A percentile compares a stretch with the other conserved stretches of the same genome.
Conservation (phyloP, 2,113 vertebrate species). For the Reinhardtius hippoglossoides region DNA sequence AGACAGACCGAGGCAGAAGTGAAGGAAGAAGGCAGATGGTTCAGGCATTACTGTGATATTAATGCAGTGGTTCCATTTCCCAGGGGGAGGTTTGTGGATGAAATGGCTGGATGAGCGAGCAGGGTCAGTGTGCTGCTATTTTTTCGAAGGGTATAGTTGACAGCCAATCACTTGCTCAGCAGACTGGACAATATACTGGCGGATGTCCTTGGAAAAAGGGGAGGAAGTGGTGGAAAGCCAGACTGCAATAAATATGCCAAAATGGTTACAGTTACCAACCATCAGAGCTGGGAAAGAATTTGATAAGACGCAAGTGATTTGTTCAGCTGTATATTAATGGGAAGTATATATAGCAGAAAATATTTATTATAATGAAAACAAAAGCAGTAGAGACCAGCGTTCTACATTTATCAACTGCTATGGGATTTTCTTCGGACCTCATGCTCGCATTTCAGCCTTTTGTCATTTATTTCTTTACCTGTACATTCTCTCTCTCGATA, state of each 20-base stretch:
- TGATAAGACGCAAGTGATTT: not conserved
- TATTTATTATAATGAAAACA: not conserved
- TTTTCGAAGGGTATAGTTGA: slow-evolving; percentile 7
- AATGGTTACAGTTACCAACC: slow-evolving; percentile 1
- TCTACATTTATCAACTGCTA: not conserved
- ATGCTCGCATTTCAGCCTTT: not conserved
- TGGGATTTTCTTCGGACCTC: not conserved
- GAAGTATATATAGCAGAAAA: not conserved
- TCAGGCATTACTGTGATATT: not conserved
- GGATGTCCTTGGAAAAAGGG: not conserved
- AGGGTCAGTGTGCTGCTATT: not conserved
- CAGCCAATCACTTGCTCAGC: slow-evolving; percentile 46
- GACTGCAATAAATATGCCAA: slow-evolving; percentile 13
- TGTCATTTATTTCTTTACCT: no score
- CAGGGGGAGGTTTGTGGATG: slow-evolving; percentile 19
- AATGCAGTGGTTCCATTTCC: slow-evolving; percentile 29
- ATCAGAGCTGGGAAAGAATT: not conserved
- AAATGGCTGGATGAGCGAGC: slow-evolving; percentile 25
- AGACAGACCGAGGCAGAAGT: slow-evolving; percentile 16
- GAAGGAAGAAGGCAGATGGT: not conserved
- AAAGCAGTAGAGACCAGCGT: not conserved
- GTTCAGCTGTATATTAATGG: not conserved
- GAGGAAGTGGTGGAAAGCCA: slow-evolving; percentile 5
- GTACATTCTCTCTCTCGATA: no score
- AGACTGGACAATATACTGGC: slow-evolving; percentile 34